Base-by-base conservation (phyloP, 1,140 invertebrate species). In the Drosophila sulfurigaster region DNA sequence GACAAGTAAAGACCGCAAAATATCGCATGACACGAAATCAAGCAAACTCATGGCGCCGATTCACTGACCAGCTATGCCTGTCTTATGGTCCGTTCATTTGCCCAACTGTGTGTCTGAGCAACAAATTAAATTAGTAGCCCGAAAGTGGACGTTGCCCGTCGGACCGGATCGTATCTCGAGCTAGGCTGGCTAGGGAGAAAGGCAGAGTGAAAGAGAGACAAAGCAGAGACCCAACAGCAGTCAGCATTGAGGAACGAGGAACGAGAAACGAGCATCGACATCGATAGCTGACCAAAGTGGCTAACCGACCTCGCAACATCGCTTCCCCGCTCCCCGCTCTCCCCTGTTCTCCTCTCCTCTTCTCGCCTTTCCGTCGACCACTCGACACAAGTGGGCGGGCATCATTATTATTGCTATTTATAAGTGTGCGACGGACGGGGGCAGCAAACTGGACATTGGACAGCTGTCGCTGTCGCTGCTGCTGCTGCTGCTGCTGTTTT, bases 11-110 rank as follows among this genome's bases (percentile, higher is more conserved):
- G 28, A 62, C 15, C 32, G 45, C 72, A 87, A 72, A 82, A 83
- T 87, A 87, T 87, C 83, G 83, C 83, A 87, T 87, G 80, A 87
- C 83, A 69, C 73, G 70, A 75, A 88, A 87, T 86, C 82, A 81
- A 87, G 80, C 73, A 88, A 25, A 78, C 76, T 87, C 79, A 86
- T 85, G 57, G 74, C 74, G 51, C 64, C 75, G 67, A 86, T 75
- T 86, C 82, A 79, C 73, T 75, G 77, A 63, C 71, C 68, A 60
- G 38, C 32, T 6, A n/a, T 15, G 41, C 7, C 15, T 2, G 51
- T 30, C 62, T 2, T 28, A 20, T 28, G 6, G 45, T 16, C 48
- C 32, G 48, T 43, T 35, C 60, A 15, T 13, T 43, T 32, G 56
- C 11, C 60, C 43, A 52, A 32, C 52, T 65, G 60, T 65, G 16